These are phyloP conservation scores for Macrophya alboannulata DNA, from an alignment of 2,888 invertebrate species.

Conservation along the genomic window DNA sequence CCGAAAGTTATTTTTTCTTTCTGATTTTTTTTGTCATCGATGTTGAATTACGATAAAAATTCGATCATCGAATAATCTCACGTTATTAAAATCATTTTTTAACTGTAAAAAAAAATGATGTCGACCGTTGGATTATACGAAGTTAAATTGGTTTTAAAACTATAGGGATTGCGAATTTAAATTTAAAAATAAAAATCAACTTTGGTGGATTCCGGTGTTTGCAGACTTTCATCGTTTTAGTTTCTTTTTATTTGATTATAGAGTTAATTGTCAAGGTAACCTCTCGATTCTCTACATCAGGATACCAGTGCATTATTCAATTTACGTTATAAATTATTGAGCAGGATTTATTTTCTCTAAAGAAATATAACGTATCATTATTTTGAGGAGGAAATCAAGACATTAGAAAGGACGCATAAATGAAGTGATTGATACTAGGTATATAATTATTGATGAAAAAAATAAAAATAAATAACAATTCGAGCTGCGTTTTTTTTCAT, in stretches of 20 bases:
- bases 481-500: neutral
- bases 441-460: neutral
- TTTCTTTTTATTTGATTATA: conserved; percentile 36
- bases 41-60: conserved; percentile 1
- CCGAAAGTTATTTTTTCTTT: neutral
- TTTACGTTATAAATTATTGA: neutral
- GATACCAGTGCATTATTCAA: neutral
- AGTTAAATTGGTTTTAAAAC: conserved; percentile 8
- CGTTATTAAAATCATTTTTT: conserved; percentile 21
- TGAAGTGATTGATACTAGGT: conserved; percentile 3
- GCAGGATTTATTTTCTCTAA: conserved; percentile 32
- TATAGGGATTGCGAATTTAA: neutral
- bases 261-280: neutral
- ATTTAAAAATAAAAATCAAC: conserved; percentile 15
- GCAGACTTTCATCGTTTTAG: neutral
- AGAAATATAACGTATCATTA: neutral
- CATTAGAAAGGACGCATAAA: neutral
- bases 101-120: neutral
- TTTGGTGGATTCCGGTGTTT: neutral
- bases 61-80: conserved; percentile 11
- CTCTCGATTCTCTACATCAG: neutral
- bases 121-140: neutral
- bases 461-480: neutral
- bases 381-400: neutral
- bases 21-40: neutral